phyloP scores from a whole-genome alignment of 1,140 invertebrate genomes.

The Aphelenchoides avenae region DNA sequence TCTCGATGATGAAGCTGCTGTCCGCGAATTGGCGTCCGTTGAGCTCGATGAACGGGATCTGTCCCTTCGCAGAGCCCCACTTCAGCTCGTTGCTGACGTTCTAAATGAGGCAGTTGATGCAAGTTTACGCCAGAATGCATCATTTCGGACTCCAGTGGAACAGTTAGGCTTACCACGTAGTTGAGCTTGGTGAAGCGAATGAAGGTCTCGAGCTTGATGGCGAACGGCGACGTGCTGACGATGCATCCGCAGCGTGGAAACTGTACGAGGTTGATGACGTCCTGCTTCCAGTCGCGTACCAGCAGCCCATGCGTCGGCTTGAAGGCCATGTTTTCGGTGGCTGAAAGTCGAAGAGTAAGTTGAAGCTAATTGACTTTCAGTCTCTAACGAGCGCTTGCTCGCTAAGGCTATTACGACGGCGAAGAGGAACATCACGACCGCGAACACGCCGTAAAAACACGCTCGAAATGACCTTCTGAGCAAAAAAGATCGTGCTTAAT shows the following conservation, averaged over 20 bases:
- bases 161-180: slow-evolving; percentile 12
- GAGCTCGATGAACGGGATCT: slow-evolving; percentile 80
- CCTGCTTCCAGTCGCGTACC: slow-evolving; percentile 75
- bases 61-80: slow-evolving; percentile 65
- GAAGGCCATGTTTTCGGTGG: too few species aligned
- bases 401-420: too few species aligned
- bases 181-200: slow-evolving; percentile 67
- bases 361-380: too few species aligned
- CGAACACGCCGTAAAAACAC: too few species aligned
- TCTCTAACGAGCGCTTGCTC: too few species aligned
- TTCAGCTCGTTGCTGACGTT: slow-evolving; percentile 48
- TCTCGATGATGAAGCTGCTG: slow-evolving; percentile 78
- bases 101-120: slow-evolving; percentile 22
- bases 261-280: slow-evolving; percentile 86
- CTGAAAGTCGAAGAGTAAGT: too few species aligned
- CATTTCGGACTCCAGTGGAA: neutral
- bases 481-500: too few species aligned
- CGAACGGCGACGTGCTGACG: slow-evolving; percentile 81
- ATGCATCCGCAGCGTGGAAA: slow-evolving; percentile 76
- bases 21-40: slow-evolving; percentile 88
- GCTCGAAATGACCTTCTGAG: too few species aligned
- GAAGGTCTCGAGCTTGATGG: slow-evolving; percentile 91
- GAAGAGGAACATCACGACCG: too few species aligned
- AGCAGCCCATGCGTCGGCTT: slow-evolving; percentile 12
- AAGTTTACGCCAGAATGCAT: neutral